These are phyloP conservation scores for Melanotaenia pygmaea DNA, from an alignment of 2,797 vertebrate genomes.

Conservation along the genomic window DNA sequence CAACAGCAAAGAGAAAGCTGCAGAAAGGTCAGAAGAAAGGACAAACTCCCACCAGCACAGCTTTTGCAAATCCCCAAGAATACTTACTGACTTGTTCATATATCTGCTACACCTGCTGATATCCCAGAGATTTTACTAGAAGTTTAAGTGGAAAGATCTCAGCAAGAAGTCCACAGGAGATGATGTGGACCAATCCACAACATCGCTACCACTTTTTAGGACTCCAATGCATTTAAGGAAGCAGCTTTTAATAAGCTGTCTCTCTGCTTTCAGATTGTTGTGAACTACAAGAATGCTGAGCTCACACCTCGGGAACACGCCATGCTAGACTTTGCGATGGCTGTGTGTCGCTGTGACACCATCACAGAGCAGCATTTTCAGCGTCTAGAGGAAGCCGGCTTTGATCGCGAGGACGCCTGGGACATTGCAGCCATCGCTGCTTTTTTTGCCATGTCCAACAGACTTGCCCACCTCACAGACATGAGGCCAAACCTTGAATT, in stretches of 20 bases:
- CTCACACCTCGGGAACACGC: conserved; percentile 80
- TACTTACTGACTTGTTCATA: too few species aligned
- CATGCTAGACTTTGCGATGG: conserved; percentile 89
- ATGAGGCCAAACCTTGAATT: conserved; percentile 88
- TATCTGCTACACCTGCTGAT: too few species aligned
- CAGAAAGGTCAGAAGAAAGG: neutral
- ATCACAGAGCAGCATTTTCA: conserved; percentile 86
- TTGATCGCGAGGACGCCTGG: conserved; percentile 89
- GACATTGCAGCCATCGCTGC: conserved; percentile 87
- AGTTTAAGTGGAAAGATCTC: too few species aligned
- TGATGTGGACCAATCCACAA: too few species aligned
- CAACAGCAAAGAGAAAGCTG: too few species aligned
- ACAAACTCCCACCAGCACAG: neutral
- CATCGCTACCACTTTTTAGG: too few species aligned
- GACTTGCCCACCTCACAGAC: conserved; percentile 85
- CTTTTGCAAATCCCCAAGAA: too few species aligned
- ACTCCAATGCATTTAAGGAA: too few species aligned
- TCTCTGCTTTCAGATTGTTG: conserved; percentile 74
- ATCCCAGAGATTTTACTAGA: too few species aligned
- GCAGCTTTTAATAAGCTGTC: neutral
- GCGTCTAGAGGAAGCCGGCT: conserved; percentile 84
- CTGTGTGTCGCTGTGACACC: conserved; percentile 84
- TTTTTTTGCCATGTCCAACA: conserved; percentile 90
- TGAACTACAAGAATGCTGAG: conserved; percentile 86
- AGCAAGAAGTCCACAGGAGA: too few species aligned